Evolutionary conservation across 2,797 vertebrate species (phyloP), one percentile per base, ranked within the genome.

Genomic region (Synaphobranchus kaupii): DNA sequence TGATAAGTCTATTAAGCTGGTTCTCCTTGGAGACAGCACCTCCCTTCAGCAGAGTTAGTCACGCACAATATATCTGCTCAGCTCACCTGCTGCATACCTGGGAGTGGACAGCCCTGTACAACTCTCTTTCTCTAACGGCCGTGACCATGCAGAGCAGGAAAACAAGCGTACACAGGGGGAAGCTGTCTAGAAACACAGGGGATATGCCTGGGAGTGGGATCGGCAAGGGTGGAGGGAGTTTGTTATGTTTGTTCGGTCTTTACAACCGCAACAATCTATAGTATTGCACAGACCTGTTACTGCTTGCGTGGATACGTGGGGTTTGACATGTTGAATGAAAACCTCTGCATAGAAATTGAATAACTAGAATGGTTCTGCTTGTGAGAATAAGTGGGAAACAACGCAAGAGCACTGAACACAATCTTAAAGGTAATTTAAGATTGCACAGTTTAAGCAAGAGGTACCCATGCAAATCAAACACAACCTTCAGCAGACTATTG

Each of bases 231-330:
- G 28, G 47, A 22, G 76, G 73, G 15, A 13, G 86, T 85, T 83
- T 87, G 12, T 80, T 50, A 8, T 10, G 50, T 56, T 54, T 68
- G 31, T 13, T 47, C 34, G 83, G 63, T 68, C 25, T 68, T 25
- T n/a, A 8, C 63, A 85, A 91, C 92, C 4, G 10, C 89, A 91
- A 90, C 89, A 89, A 60, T 68, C n/a, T 10, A 20, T 2, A 66
- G 73, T 54, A 85, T 89, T 89, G 63, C 85, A 44, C 91, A 89
- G 90, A 86, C 34, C 39, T 60, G 73, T 10, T 78, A 13, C 85
- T 83, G 86, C 15, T 89, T 90, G 78, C 88, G 76, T n/a, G 1
- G 87, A 54, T 89, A 15, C 71, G 15, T 22, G 78, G 78, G 47
- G 78, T 81, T n/a, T 81, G 78, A 9, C 22, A 78, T 7, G 15